A percentile compares a stretch with the other conserved stretches of the same genome.
Evolutionary conservation across 1,140 invertebrate species (phyloP).

Genomic region (Drosophila ohnishii): DNA sequence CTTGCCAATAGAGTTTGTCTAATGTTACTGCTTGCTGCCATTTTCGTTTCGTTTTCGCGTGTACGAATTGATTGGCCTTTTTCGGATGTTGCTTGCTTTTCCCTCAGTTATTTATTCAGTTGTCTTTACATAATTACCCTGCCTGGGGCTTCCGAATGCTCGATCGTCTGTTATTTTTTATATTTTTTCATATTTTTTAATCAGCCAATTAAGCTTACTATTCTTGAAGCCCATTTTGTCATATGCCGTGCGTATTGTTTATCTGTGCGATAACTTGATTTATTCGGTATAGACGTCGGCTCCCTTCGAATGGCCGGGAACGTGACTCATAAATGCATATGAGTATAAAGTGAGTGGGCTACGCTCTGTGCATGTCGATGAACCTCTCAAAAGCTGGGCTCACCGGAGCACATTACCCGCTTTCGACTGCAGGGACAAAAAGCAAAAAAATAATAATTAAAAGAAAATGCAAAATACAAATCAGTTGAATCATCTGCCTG

Average conservation of each 20-base stretch:
- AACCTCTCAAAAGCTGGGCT: slow-evolving; percentile 38
- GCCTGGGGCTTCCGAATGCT: slow-evolving; percentile 7
- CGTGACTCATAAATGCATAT: slow-evolving; percentile 59
- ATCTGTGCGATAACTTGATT: slow-evolving; percentile 49
- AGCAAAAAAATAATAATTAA: neutral
- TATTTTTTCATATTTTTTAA: slow-evolving; percentile 30
- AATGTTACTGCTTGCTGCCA: slow-evolving; percentile 47
- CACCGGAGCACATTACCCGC: slow-evolving; percentile 10
- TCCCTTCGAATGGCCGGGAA: slow-evolving; percentile 16
- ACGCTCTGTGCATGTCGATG: slow-evolving; percentile 68
- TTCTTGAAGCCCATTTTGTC: slow-evolving; percentile 56
- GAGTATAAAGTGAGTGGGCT: slow-evolving; percentile 28
- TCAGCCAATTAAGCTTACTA: slow-evolving; percentile 50
- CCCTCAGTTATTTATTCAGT: slow-evolving; percentile 53
- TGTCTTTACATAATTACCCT: slow-evolving; percentile 65
- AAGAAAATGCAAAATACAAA: slow-evolving; percentile 4
- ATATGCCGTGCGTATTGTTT: slow-evolving; percentile 48
- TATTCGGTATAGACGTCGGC: slow-evolving; percentile 1
- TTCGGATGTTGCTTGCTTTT: slow-evolving; percentile 48
- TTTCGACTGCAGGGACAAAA: slow-evolving; percentile 19
- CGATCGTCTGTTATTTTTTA: neutral
- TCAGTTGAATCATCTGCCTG: slow-evolving; percentile 43
- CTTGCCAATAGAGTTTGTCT: slow-evolving; percentile 57
- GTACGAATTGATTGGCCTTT: slow-evolving; percentile 63
- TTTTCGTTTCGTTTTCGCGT: slow-evolving; percentile 74